Percentiles rank a stretch among this genome's conserved stretches.
Evolutionary conservation across 2,113 vertebrate species (phyloP).

Genomic region (Aegithalos caudatus): DNA sequence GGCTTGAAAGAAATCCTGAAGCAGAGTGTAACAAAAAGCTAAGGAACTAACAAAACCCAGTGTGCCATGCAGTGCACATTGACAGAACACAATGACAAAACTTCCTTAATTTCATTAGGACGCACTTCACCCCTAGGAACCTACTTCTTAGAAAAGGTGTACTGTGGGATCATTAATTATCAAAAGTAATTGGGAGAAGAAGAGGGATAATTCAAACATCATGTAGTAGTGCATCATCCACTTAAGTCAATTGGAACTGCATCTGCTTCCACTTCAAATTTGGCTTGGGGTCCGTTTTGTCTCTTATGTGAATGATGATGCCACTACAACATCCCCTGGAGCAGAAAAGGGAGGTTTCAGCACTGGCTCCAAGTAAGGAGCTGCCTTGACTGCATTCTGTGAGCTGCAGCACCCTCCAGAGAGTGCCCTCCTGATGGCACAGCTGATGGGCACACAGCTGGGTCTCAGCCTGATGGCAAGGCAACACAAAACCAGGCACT

Average conservation of each 20-base stretch:
- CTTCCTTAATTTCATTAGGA: conserved; percentile 29
- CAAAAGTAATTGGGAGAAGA: conserved; percentile 36
- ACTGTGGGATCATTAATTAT: conserved; percentile 57
- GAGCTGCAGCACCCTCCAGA: not conserved
- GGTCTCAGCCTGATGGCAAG: not conserved
- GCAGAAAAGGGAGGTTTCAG: not conserved
- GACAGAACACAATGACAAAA: not conserved
- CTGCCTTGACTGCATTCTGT: not conserved
- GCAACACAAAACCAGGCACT: not conserved
- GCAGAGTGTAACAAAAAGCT: not conserved
- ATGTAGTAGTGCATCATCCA: conserved; percentile 24
- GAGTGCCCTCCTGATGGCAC: not conserved
- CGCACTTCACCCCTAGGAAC: not conserved
- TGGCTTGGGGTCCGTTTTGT: conserved; percentile 44
- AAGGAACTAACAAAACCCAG: not conserved
- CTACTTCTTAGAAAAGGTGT: conserved; percentile 46
- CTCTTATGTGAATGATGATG: not conserved
- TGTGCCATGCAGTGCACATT: not conserved
- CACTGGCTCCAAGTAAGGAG: not conserved
- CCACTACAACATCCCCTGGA: not conserved
- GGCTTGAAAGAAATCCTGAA: not conserved
- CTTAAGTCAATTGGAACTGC: conserved; percentile 52
- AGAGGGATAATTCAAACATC: conserved; percentile 44
- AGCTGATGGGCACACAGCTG: not conserved
- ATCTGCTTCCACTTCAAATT: conserved; percentile 63